A percentile compares a stretch with the other conserved stretches of the same genome.
phyloP scores from a whole-genome alignment of 1,140 invertebrate species.

The Ridgeia piscesae region DNA sequence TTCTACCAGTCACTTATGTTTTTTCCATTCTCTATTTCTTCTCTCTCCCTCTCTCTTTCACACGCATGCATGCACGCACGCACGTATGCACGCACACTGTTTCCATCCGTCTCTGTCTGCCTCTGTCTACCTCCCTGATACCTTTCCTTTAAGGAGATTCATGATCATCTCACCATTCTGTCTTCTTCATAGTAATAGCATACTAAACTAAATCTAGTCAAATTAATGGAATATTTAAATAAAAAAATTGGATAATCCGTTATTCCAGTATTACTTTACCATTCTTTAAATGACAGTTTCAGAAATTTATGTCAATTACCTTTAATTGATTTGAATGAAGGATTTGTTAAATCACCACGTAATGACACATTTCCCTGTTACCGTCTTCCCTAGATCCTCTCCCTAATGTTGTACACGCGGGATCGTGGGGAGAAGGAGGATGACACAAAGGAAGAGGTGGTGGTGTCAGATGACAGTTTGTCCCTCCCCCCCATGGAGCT shows the following conservation, averaged over 20 bases:
- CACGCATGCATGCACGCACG: too few relatives aligned
- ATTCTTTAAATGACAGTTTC: background rate
- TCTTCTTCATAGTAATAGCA: background rate
- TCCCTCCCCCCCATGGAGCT: background rate
- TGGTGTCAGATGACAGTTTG: background rate
- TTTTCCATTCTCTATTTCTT: too few relatives aligned
- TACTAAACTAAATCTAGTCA: background rate
- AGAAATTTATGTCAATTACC: background rate
- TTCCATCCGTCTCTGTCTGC: too few relatives aligned
- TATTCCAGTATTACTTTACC: background rate
- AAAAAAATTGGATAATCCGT: too few relatives aligned
- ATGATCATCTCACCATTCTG: background rate
- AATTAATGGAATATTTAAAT: background rate
- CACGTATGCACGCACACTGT: too few relatives aligned
- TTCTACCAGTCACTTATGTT: too few relatives aligned
- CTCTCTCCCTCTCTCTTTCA: too few relatives aligned
- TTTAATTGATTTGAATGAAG: background rate
- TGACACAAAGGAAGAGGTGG: background rate
- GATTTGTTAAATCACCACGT: background rate
- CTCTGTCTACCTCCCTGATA: too few relatives aligned
- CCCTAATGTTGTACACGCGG: constrained; percentile 50
- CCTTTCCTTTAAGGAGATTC: too few relatives aligned
- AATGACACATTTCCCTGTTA: background rate
- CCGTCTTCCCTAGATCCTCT: constrained; percentile 42
- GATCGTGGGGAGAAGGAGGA: background rate